These are phyloP conservation scores for Eumeta japonica DNA, from an alignment of 1,140 invertebrate genomes.

Conservation along the genomic window DNA sequence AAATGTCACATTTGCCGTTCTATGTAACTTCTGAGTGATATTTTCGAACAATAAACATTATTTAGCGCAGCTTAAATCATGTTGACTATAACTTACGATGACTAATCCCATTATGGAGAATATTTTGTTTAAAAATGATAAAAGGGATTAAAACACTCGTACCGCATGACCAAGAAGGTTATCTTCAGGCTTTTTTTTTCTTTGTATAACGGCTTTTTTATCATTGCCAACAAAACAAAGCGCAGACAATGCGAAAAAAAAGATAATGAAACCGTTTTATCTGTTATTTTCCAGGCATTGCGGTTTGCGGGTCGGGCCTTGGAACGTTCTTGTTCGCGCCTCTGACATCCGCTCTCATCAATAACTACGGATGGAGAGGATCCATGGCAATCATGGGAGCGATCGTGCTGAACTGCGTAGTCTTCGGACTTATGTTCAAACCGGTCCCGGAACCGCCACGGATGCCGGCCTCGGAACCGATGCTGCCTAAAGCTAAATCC, in stretches of 20 bases:
- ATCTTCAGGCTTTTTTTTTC: too few species aligned
- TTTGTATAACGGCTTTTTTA: too few species aligned
- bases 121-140: too few species aligned
- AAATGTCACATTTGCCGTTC: too few species aligned
- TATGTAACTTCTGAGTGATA: too few species aligned
- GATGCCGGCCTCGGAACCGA: constrained; percentile 41
- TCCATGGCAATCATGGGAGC: constrained; percentile 79
- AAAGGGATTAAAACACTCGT: too few species aligned
- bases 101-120: too few species aligned
- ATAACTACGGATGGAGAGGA: constrained; percentile 67
- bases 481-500: constrained; percentile 44
- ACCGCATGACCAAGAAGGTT: too few species aligned
- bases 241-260: too few species aligned
- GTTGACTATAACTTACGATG: too few species aligned
- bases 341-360: constrained; percentile 67
- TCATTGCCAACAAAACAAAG: neutral
- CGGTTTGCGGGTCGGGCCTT: constrained; percentile 90
- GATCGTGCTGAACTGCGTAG: constrained; percentile 77
- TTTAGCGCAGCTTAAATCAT: too few species aligned
- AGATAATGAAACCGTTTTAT: constrained; percentile 2
- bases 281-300: constrained; percentile 62
- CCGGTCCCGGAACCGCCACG: constrained; percentile 54
- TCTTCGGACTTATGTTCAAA: constrained; percentile 82
- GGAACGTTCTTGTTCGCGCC: constrained; percentile 85
- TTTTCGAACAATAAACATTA: too few species aligned